phyloP scores from a whole-genome alignment of 2,113 vertebrate species.

The Telmatochromis sp. region DNA sequence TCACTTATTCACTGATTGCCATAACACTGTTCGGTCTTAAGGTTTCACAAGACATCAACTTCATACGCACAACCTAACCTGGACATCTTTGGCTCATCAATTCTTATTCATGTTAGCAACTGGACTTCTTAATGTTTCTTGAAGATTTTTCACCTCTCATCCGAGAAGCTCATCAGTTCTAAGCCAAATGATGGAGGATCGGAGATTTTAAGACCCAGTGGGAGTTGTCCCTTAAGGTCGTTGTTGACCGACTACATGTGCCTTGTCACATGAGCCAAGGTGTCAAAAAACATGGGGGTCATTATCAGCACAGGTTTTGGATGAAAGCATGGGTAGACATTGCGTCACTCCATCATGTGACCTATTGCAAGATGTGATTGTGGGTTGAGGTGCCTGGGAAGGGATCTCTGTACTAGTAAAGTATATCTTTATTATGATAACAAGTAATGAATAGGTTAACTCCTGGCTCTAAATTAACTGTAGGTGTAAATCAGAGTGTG shows the following conservation, averaged over 20 bases:
- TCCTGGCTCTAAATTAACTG: background rate
- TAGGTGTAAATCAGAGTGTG: background rate
- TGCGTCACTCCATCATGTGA: background rate
- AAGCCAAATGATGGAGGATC: background rate
- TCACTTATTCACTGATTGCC: background rate
- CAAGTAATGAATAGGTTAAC: background rate
- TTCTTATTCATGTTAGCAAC: background rate
- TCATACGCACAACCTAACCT: background rate
- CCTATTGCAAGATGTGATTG: background rate
- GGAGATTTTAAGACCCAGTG: background rate
- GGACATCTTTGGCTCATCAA: background rate
- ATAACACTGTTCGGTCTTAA: background rate
- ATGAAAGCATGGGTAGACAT: background rate
- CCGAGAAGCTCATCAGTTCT: background rate
- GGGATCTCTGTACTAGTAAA: background rate
- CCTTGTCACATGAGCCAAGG: background rate
- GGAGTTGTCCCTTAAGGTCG: rapidly evolving
- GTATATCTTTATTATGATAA: background rate
- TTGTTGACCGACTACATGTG: background rate
- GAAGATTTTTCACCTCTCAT: background rate
- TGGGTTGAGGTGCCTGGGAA: background rate
- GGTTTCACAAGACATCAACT: background rate
- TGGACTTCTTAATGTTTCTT: background rate
- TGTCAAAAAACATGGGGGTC: background rate
- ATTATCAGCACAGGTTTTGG: background rate